Conservation (phyloP, 2,888 invertebrate genomes). For the Hirtodrosophila histrioides region DNA sequence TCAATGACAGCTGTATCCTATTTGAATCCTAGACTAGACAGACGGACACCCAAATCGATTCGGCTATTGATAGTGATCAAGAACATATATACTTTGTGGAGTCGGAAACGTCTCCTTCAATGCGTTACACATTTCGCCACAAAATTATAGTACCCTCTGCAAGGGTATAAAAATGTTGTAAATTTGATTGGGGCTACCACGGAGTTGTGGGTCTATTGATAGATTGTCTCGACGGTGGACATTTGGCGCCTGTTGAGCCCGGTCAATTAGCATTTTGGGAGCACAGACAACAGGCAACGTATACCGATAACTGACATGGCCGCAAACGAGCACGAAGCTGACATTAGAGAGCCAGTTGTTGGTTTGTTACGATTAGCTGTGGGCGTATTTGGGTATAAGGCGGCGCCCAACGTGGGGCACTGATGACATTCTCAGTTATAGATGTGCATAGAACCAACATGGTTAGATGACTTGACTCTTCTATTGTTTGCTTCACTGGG, state of each 20-base stretch:
- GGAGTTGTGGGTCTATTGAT: slow-evolving; percentile 47
- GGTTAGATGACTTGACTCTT: slow-evolving; percentile 16
- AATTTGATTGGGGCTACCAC: slow-evolving; percentile 39
- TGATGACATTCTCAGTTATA: slow-evolving; percentile 40
- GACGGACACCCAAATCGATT: no score
- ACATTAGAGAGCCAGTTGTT: slow-evolving; percentile 43
- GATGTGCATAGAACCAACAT: slow-evolving; percentile 9
- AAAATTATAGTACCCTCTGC: no score
- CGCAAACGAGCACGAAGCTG: slow-evolving; percentile 54
- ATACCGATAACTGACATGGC: slow-evolving; percentile 34
- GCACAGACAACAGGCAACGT: slow-evolving; percentile 22
- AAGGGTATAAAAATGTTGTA: slow-evolving; percentile 14
- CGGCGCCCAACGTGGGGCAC: slow-evolving; percentile 37
- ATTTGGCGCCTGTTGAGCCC: slow-evolving; percentile 58
- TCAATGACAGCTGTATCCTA: no score
- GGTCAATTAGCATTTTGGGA: slow-evolving; percentile 67
- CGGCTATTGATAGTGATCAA: no score
- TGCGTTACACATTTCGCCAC: no score
- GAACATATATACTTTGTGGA: no score
- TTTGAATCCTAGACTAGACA: no score
- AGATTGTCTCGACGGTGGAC: slow-evolving; percentile 48
- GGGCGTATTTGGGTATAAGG: slow-evolving; percentile 25
- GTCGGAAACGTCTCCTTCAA: no score
- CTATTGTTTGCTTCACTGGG: slow-evolving; percentile 13
- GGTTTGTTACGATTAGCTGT: slow-evolving; percentile 5